Evolutionary conservation across 2,888 invertebrate genomes (phyloP).

Genomic region (Vanessa cardui): DNA sequence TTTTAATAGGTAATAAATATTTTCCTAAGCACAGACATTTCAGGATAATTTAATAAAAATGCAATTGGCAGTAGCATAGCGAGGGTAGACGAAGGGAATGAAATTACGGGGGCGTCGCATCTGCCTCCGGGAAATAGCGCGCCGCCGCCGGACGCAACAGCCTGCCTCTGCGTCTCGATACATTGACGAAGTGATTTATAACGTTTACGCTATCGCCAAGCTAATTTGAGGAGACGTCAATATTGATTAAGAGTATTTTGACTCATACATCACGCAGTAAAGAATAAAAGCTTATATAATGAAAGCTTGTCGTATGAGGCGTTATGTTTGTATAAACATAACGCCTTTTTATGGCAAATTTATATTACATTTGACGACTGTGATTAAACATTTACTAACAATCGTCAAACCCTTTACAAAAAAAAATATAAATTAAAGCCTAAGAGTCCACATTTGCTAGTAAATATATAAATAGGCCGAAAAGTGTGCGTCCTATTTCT

Average conservation of each 20-base stretch:
- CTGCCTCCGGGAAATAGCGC: conserved; percentile 42
- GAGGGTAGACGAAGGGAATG: conserved; percentile 40
- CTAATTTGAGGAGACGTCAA: background rate
- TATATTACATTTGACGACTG: too few species aligned
- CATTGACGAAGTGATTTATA: conserved; percentile 15
- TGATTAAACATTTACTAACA: too few species aligned
- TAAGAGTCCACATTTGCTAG: background rate
- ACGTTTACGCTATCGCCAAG: background rate
- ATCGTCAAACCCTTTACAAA: too few species aligned
- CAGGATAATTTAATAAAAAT: conserved; percentile 38
- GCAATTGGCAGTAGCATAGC: conserved; percentile 37
- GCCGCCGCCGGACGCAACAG: conserved; percentile 31
- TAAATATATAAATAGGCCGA: background rate
- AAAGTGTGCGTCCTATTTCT: background rate
- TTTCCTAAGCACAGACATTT: conserved; percentile 32
- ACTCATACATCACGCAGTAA: background rate
- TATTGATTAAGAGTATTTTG: background rate
- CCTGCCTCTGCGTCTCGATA: conserved; percentile 12
- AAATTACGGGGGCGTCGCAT: conserved; percentile 42
- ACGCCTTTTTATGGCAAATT: too few species aligned
- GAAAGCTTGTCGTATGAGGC: background rate
- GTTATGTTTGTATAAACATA: background rate
- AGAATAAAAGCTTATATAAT: background rate
- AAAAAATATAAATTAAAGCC: background rate
- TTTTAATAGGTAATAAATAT: conserved; percentile 21